Conservation (phyloP, 2,797 vertebrate species). For the Uromys caudimaculatus region DNA sequence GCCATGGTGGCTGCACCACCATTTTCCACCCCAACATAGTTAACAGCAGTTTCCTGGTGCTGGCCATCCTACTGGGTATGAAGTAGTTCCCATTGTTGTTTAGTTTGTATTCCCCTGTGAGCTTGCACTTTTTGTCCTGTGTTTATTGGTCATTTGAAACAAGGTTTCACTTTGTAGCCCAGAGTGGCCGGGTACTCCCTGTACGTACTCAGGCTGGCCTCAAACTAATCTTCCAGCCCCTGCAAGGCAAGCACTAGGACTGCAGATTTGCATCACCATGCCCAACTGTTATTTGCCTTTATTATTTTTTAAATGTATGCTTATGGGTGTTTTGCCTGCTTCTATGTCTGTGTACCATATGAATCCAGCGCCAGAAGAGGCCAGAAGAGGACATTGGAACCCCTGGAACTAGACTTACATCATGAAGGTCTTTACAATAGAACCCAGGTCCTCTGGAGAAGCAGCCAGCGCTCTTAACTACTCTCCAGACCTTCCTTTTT, state of each 20-base stretch:
- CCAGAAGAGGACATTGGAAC: background rate
- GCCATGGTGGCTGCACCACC: background rate
- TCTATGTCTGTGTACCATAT: background rate
- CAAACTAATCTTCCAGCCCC: background rate
- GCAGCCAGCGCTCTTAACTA: background rate
- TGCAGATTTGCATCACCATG: background rate
- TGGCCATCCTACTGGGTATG: background rate
- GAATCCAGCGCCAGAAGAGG: background rate
- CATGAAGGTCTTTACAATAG: background rate
- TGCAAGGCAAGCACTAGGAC: background rate
- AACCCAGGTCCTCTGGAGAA: background rate
- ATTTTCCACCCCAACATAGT: background rate
- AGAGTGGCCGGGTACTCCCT: background rate
- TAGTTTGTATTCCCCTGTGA: background rate
- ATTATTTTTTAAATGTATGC: background rate
- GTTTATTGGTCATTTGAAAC: background rate
- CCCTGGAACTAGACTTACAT: background rate
- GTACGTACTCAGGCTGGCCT: background rate
- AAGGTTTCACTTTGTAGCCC: background rate
- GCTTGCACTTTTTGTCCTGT: background rate
- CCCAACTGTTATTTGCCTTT: background rate
- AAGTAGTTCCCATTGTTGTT: conserved; percentile 26
- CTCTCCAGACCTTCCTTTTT: background rate
- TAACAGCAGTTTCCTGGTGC: background rate
- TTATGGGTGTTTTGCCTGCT: background rate